Base-by-base conservation (phyloP, 2,113 vertebrate genomes). In the Hippocampus abdominalis region DNA sequence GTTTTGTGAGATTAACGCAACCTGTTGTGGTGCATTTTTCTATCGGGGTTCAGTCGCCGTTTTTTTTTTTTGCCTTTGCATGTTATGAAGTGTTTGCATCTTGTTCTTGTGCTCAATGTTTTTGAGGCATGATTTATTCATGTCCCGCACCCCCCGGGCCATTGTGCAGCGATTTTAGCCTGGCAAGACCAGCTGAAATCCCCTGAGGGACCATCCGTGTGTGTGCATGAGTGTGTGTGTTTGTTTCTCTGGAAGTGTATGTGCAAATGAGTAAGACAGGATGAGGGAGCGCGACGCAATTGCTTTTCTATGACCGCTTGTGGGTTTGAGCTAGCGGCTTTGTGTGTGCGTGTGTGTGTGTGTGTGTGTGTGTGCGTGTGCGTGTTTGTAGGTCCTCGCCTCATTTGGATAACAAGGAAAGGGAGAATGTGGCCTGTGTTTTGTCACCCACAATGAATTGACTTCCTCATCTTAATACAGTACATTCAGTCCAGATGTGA, bases 401-500 rank as follows among this genome's bases (percentile, higher is more conserved):
- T 77, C 69, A 87, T 89, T 87, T 86, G 80, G 86, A 87, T 89
- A 84, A 89, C 82, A 87, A 87, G 86, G 71, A 81, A 78, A 8
- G 18, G 72, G 80, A 80, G 81, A 83, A 84, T 88, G 84, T 68
- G 69, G 72, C 23, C 76, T 49, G 67, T 70, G 72, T 81, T 74
- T 74, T 80, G 72, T 81, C 78, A 69, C 77, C 83, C 70, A 48
- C 72, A 79, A 74, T 75, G 71, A 77, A 75, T 74, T 2, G 12
- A 63, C 68, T 75, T 66, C 70, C 78, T 69, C 56, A 74, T 54
- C 51, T 61, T n/a, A 51, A 44, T 64, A 49, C 51, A 36, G 76
- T 66, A 71, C 80, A 69, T 72, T 85, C 70, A 10, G 67, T 63
- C 83, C 86, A 84, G 86, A 83, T 87, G 83, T 84, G 82, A 69